These are phyloP conservation scores for Calliopum simillimum DNA, from an alignment of 2,888 invertebrate species.

Conservation along the genomic window DNA sequence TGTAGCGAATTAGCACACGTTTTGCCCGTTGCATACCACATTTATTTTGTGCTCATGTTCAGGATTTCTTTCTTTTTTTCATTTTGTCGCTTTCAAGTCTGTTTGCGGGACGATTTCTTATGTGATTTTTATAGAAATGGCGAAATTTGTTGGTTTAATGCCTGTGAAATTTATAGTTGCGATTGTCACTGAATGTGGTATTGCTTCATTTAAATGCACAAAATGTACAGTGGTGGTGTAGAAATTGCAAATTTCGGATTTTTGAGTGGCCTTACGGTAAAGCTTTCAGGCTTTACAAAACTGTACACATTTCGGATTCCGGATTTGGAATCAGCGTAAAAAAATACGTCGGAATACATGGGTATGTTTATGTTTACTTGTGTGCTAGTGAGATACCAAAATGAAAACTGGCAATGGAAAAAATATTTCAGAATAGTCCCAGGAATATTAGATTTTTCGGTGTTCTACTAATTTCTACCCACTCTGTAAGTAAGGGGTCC, in stretches of 20 bases:
- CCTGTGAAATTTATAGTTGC: constrained; percentile 31
- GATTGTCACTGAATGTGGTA: constrained; percentile 15
- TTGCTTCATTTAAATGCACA: neutral
- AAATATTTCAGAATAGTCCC: no score
- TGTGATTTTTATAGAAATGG: constrained; percentile 17
- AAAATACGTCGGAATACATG: no score
- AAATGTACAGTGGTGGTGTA: neutral
- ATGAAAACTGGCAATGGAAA: no score
- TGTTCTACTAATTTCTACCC: no score
- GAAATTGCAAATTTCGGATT: neutral
- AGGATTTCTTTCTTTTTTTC: neutral
- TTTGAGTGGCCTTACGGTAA: neutral
- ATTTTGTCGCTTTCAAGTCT: neutral
- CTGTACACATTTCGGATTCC: neutral
- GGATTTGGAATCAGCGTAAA: no score
- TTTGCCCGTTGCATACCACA: neutral
- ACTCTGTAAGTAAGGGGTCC: no score
- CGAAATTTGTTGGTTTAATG: constrained; percentile 31
- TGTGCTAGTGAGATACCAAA: no score
- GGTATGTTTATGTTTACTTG: no score
- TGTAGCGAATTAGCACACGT: constrained; percentile 22
- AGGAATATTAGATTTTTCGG: no score
- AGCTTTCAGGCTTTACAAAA: neutral
- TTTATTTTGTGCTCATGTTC: neutral
- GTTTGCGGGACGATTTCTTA: neutral